phyloP scores from a whole-genome alignment of 2,888 invertebrate genomes.

The Pachycephus smyrnensis region DNA sequence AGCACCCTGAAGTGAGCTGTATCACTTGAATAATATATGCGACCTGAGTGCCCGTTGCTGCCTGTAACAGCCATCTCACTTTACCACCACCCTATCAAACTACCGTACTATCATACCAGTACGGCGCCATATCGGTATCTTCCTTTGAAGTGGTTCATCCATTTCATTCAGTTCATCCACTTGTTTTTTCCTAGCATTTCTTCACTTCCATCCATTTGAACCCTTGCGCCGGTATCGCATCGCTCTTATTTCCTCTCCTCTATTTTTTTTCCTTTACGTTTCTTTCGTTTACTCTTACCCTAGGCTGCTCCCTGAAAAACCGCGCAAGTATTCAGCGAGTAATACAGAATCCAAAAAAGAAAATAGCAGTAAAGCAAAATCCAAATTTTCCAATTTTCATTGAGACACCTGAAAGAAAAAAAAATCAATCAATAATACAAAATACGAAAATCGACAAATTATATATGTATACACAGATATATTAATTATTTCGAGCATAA shows the following conservation, averaged over 20 bases:
- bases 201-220: no score
- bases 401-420: constrained; percentile 25
- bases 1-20: constrained; percentile 10
- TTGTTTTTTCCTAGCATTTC: neutral
- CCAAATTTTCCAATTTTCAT: constrained; percentile 16
- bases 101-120: no score
- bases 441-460: constrained; percentile 33
- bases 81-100: neutral
- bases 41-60: constrained; percentile 17
- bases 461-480: no score
- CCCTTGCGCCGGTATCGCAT: no score
- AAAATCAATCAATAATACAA: constrained; percentile 18
- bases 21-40: constrained; percentile 22
- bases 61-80: neutral
- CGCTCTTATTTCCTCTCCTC: no score
- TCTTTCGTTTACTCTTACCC: no score
- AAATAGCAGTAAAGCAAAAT: no score
- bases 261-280: no score
- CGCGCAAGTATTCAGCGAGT: no score
- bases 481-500: no score
- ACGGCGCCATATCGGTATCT: neutral
- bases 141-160: constrained; percentile 1
- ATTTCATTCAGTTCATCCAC: neutral
- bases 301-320: no score
- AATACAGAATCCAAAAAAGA: no score